Base-by-base conservation (phyloP, 2,888 invertebrate species). In the Caenorhabditis auriculariae region DNA sequence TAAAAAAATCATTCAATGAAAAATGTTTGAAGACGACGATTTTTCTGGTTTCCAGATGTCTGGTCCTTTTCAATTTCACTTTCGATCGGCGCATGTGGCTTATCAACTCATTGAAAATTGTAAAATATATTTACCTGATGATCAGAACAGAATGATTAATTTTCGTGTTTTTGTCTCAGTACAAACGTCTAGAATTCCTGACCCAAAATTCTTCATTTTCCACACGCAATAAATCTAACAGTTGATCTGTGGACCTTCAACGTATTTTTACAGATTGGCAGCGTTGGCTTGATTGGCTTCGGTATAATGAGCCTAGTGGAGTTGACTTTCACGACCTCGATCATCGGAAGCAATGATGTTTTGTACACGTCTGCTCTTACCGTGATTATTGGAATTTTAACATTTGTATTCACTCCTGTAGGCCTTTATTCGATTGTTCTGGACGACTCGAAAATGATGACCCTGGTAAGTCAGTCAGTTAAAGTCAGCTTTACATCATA, bases 381-480 rank as follows among this genome's bases (percentile, higher is more conserved):
- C 1, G 42, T 66, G 2, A 7, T 45, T 0, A 42, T 66, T 5
- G 65, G 65, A 12, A 54, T 66, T 9, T n/a, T 61, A 15, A 55
- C 52, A 15, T 66, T 66, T 41, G 51, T 54, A 3, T 44, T 55
- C 47, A 61, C 65, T 15, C 65, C 65, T 3, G 29, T 66, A 15
- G 61, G 65, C 6, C 59, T 66, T 32, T 66, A 59, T 24, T 57
- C 65, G 0, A 59, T 60, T 28, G 51, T 66, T 27, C 39, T 56
- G 7, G 44, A 58, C 21, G 53, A 66, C n/a, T 41, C 54, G 19
- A 58, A 52, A 24, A 29, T 66, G 5, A 55, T 61, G 55, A 38
- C 54, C 2, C 23, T 43, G 21, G 55, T 55, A 23, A 43, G 43
- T 42, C n/a, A 2, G n/a, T n/a, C n/a, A n/a, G n/a, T n/a, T 19